Percentiles rank a stretch among this genome's conserved stretches.
These are phyloP conservation scores for Morphnarchus princeps DNA, from an alignment of 2,113 vertebrate species.

Conservation along the genomic window DNA sequence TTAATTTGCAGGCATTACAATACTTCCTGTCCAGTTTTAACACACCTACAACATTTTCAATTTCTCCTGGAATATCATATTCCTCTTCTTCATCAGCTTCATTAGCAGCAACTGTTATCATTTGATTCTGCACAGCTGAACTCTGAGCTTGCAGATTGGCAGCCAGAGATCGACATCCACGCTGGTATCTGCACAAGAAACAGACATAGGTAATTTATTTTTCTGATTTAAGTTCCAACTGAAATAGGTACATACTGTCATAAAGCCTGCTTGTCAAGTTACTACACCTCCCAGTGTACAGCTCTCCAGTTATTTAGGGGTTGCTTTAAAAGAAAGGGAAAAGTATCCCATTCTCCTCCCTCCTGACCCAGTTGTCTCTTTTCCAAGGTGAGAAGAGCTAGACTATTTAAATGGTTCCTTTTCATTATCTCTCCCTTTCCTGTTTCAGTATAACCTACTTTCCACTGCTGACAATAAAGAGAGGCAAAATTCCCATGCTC, in stretches of 20 bases:
- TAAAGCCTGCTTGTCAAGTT: not conserved
- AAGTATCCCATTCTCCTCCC: not conserved
- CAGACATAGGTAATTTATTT: not conserved
- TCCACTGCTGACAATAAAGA: not conserved
- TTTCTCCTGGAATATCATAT: slow-evolving; percentile 89
- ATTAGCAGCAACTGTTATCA: not conserved
- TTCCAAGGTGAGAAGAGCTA: slow-evolving; percentile 1
- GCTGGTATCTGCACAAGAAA: slow-evolving; percentile 83
- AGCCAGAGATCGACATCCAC: slow-evolving; percentile 86
- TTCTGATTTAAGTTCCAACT: not conserved
- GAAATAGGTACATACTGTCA: not conserved
- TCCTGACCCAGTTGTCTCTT: slow-evolving; percentile 29
- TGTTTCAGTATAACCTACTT: slow-evolving; percentile 21
- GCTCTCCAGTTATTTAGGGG: not conserved
- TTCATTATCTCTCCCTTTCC: slow-evolving; percentile 9
- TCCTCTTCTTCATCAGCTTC: slow-evolving; percentile 78
- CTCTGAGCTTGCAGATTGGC: slow-evolving; percentile 78
- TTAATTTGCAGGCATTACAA: not conserved
- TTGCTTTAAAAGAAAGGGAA: not conserved
- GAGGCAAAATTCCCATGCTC: slow-evolving; percentile 20
- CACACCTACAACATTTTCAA: slow-evolving; percentile 91
- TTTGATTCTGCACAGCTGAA: not conserved
- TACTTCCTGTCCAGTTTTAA: not conserved
- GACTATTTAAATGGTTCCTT: slow-evolving; percentile 46
- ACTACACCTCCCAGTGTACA: not conserved